Percentiles rank a stretch among this genome's conserved stretches.
phyloP scores from a whole-genome alignment of 2,113 vertebrate genomes.

The Acrocephalus arundinaceus region DNA sequence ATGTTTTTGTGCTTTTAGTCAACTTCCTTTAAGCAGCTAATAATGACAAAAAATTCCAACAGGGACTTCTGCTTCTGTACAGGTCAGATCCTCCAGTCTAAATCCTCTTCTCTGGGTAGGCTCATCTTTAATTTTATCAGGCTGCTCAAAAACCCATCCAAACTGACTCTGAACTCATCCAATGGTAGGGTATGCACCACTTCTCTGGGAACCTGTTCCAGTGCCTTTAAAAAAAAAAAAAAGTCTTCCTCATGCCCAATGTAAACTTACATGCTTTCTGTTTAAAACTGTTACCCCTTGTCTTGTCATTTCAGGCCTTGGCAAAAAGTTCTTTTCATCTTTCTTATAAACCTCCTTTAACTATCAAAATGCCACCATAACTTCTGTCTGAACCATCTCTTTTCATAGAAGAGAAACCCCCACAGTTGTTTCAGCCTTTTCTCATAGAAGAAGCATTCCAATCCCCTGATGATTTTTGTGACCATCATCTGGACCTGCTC shows the following conservation, averaged over 20 bases:
- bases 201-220: background rate
- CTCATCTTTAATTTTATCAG: background rate
- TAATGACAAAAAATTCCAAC: background rate
- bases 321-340: background rate
- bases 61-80: background rate
- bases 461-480: background rate
- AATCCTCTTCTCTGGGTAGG: fast-evolving
- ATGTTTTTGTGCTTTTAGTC: background rate
- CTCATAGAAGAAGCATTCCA: background rate
- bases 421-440: background rate
- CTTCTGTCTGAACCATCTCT: background rate
- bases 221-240: background rate
- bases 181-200: fast-evolving
- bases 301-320: background rate
- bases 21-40: background rate
- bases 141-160: background rate
- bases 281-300: background rate
- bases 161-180: background rate
- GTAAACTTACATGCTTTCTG: background rate
- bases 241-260: background rate
- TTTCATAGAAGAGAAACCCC: background rate
- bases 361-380: fast-evolving
- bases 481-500: background rate
- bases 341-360: background rate
- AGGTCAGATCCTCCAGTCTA: background rate